Percentiles rank a stretch among this genome's conserved stretches.
These are phyloP conservation scores for Melopsittacus undulatus DNA, from an alignment of 2,797 vertebrate species.

Conservation along the genomic window DNA sequence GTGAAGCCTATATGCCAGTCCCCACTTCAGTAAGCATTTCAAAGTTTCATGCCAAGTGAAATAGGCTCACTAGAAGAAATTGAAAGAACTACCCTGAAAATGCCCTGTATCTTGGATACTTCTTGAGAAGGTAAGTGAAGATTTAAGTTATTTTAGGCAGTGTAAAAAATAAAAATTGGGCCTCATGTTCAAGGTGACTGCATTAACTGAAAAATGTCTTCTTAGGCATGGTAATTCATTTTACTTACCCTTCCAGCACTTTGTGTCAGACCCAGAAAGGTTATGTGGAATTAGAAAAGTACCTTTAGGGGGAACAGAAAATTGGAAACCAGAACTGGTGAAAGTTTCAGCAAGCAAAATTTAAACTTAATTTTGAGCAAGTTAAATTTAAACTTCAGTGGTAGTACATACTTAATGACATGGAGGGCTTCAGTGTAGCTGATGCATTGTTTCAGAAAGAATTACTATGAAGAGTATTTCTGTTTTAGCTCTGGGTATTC, in stretches of 20 bases:
- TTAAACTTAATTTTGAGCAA: background rate
- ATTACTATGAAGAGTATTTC: background rate
- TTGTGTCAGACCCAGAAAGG: background rate
- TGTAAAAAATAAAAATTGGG: background rate
- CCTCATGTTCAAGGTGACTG: background rate
- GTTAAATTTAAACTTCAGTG: background rate
- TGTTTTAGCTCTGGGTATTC: background rate
- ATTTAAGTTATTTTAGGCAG: background rate
- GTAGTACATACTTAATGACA: background rate
- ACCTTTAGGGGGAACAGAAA: background rate
- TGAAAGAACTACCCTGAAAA: background rate
- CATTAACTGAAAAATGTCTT: background rate
- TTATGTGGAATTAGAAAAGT: background rate
- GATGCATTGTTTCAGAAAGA: background rate
- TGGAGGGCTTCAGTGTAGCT: background rate
- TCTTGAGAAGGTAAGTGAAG: background rate
- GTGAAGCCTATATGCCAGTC: background rate
- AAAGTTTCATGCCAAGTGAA: background rate
- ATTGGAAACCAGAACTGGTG: background rate
- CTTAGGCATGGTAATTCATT: background rate
- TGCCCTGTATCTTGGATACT: background rate
- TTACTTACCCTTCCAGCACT: background rate
- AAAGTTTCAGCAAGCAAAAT: background rate
- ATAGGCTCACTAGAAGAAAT: background rate
- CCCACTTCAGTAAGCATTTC: background rate